Base-by-base conservation (phyloP, 2,113 vertebrate species). In the Baryphthengus martii region DNA sequence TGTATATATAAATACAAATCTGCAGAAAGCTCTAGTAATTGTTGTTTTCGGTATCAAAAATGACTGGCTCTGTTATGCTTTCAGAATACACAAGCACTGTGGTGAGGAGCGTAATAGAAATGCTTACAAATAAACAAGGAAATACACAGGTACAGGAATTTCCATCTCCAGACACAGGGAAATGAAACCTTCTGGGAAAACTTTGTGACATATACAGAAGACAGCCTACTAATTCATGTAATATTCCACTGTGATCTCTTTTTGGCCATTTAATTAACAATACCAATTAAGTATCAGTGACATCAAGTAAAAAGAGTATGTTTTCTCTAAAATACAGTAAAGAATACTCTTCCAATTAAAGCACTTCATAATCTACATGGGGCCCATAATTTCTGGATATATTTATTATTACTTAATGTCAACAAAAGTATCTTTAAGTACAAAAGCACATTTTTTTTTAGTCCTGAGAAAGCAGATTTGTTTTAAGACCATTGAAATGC, bases 401-500 rank as follows among this genome's bases (percentile, higher is more conserved):
- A 95, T 96, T 96, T 97, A 87, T 97, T 95, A 93, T 96, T 95
- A 95, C 80, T 97, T 96, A 92, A 93, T 95, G 94, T 98, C 97
- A 97, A 96, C 96, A 98, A 94, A 97, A 94, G 40, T 71, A 65
- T 72, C 93, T 97, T 97, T 96, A 97, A 95, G 95, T 95, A 78
- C 63, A 84, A 97, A 96, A 83, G 33, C 92, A 94, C 39, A 35
- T 94, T 95, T 83, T 94, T 96, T 97, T 97, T 96, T 96, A 89
- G 49, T 79, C 95, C 95, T 94, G 96, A 85, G 63, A 97, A 97
- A 85, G 17, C 75, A 96, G 95, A 97, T 97, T 97, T 97, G 78
- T 65, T 97, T 97, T 97, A 97, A 98, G 96, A 93, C 94, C 94
- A 97, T 78, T 97, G 96, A 97, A 98, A 97, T 92, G 89, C 93